Evolutionary conservation across 1,140 invertebrate species (phyloP), one percentile per base, ranked within the genome.

Genomic region (Acromyrmex echinatior): DNA sequence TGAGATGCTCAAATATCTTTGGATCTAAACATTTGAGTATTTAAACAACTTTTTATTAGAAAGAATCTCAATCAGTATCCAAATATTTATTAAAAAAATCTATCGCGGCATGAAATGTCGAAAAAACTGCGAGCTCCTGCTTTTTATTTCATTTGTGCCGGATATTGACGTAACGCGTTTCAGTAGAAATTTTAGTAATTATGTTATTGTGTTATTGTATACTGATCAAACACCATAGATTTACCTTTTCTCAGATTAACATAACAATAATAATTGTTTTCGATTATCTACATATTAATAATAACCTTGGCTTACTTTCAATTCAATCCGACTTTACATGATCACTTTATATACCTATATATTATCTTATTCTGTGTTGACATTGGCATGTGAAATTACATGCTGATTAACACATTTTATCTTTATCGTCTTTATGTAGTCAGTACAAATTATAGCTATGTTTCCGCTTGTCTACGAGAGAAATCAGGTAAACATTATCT

Each of bases 231-330:
- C n/a, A 9, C 5, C 35, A 28, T 12, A 81, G 65, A 81, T 81
- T 81, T 18, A 31, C 31, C 28, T 81, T n/a, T 81, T 81, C 65
- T 71, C 78, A 71, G 49, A 81, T 81, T 81, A 71, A 81, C 65
- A 81, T 81, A 81, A 81, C 78, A 81, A 81, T 81, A 71, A 81
- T 81, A 81, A 81, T 81, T 81, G 58, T 81, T 71, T 28, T 31
- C 78, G 58, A 71, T 80, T 81, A 81, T 81, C 45, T 71, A 71
- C 65, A 28, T 45, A 56, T 14, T 71, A 58, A 81, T 58, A 71
- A 79, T 35, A 45, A 56, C 78, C 78, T 81, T 70, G 78, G 51
- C 78, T 81, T 56, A 56, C 65, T 81, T 56, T 45, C 49, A 10
- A 56, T 80, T 80, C 31, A 70, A 68, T 68, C 28, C 49, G 3